Percentiles rank a stretch among this genome's conserved stretches.
These are phyloP conservation scores for Nothoprocta perdicaria DNA, from an alignment of 2,113 vertebrate genomes.

Conservation along the genomic window DNA sequence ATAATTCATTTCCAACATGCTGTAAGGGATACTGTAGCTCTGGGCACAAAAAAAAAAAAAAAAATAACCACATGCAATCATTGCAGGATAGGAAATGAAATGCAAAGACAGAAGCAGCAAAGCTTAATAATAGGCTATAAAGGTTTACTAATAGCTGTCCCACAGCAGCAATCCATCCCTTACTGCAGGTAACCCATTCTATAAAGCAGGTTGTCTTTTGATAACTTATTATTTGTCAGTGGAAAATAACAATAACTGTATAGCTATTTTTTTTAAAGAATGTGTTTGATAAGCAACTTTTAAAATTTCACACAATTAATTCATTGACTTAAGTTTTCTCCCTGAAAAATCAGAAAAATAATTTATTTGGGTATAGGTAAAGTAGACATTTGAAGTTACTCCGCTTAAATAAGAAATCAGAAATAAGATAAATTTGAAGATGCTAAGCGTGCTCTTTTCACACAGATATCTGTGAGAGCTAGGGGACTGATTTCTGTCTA, in stretches of 20 bases:
- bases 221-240: not conserved
- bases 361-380: not conserved
- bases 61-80: not conserved
- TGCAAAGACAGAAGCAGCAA: not conserved
- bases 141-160: not conserved
- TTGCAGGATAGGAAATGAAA: not conserved
- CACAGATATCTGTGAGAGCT: not conserved
- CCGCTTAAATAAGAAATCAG: not conserved
- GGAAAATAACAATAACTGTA: not conserved
- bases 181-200: not conserved
- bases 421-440: not conserved
- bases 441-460: not conserved
- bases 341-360: not conserved
- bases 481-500: not conserved
- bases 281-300: not conserved
- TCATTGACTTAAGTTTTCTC: not conserved
- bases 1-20: not conserved
- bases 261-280: not conserved
- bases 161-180: not conserved
- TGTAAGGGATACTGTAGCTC: not conserved
- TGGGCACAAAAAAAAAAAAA: not conserved
- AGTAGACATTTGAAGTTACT: not conserved
- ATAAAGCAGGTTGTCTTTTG: not conserved
- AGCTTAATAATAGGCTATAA: not conserved
- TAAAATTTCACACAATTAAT: not conserved